phyloP scores from a whole-genome alignment of 1,140 invertebrate species.

The Battus philenor region DNA sequence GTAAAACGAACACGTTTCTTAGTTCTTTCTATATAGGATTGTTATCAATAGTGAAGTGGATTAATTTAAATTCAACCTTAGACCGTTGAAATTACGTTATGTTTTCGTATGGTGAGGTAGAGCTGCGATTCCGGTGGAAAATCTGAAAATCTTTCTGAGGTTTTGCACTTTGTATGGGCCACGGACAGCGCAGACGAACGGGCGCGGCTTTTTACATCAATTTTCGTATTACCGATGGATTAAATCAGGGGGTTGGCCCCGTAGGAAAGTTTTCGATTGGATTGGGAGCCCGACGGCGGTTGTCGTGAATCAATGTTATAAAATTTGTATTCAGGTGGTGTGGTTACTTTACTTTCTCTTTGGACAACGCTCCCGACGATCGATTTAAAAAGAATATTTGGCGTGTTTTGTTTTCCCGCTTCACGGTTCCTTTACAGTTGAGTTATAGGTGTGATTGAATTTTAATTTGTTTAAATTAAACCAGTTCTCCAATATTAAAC shows the following conservation, averaged over 20 bases:
- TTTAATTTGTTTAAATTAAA: neutral
- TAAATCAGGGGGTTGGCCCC: constrained; percentile 64
- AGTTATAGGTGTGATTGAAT: constrained; percentile 13
- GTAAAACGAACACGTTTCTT: constrained; percentile 57
- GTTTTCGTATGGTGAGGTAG: constrained; percentile 40
- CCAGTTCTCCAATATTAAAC: no score
- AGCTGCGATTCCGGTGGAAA: constrained; percentile 52
- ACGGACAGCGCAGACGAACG: constrained; percentile 28
- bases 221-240: constrained; percentile 74
- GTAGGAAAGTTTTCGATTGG: constrained; percentile 58
- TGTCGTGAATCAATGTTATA: constrained; percentile 65
- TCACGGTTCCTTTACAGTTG: constrained; percentile 24
- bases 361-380: constrained; percentile 24
- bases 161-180: constrained; percentile 57
- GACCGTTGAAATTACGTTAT: constrained; percentile 43
- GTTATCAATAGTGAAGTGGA: constrained; percentile 52
- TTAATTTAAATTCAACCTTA: constrained; percentile 63
- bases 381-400: constrained; percentile 37
- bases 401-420: constrained; percentile 25
- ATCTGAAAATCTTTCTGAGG: constrained; percentile 53
- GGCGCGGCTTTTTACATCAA: constrained; percentile 67
- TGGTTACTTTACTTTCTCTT: constrained; percentile 44
- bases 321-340: constrained; percentile 67
- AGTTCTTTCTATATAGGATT: constrained; percentile 71
- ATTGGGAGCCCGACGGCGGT: constrained; percentile 34